Conservation (phyloP, 2,888 invertebrate species). For the Plagiodera versicolora region DNA sequence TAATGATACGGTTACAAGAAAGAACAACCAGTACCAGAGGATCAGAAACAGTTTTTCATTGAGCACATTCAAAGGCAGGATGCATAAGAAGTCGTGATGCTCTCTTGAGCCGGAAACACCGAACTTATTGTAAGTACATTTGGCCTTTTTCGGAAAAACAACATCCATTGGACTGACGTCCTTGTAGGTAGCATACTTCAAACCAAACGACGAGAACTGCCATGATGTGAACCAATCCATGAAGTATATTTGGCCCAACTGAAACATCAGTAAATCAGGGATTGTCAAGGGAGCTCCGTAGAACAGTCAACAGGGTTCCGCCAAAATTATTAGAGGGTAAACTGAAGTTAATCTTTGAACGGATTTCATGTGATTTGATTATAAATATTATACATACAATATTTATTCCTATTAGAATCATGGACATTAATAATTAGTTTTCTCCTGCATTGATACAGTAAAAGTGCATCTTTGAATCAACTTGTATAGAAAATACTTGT, state of each 20-base stretch:
- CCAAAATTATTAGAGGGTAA: too few species aligned
- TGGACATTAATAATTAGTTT: too few species aligned
- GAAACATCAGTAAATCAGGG: constrained; percentile 40
- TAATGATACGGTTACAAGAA: constrained; percentile 64
- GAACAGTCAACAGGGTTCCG: too few species aligned
- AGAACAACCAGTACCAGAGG: constrained; percentile 74
- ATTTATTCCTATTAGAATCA: too few species aligned
- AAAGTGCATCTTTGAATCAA: too few species aligned
- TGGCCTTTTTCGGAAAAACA: constrained; percentile 70
- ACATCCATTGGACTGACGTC: constrained; percentile 64
- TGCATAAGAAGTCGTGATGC: constrained; percentile 66
- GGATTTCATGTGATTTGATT: too few species aligned
- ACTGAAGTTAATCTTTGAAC: too few species aligned
- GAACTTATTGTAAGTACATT: constrained; percentile 62
- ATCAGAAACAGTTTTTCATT: constrained; percentile 79
- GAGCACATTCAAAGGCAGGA: constrained; percentile 76
- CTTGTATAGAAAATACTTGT: too few species aligned
- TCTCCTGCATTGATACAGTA: too few species aligned
- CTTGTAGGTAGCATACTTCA: constrained; percentile 56
- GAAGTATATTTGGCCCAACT: constrained; percentile 70
- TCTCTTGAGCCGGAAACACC: constrained; percentile 65
- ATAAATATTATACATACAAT: too few species aligned
- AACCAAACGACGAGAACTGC: constrained; percentile 64
- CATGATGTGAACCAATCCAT: constrained; percentile 68
- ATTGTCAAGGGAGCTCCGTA: too few species aligned